Evolutionary conservation across 2,797 vertebrate genomes (phyloP).

Genomic region (Cyclura pinguis): DNA sequence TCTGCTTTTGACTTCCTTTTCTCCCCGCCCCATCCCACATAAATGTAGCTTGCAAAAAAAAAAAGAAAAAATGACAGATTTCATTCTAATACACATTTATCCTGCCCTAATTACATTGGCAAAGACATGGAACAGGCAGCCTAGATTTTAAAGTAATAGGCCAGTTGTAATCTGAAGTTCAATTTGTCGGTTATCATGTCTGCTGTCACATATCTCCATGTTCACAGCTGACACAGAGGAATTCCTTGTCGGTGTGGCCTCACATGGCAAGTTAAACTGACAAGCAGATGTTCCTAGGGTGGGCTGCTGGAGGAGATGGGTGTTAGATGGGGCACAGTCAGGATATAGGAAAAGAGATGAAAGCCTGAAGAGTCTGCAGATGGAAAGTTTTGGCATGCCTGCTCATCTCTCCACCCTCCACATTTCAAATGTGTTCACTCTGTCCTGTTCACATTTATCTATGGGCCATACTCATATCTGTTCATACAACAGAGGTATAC

Average conservation of each 20-base stretch:
- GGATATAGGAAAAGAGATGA: neutral
- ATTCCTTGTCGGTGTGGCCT: neutral
- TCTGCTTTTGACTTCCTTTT: constrained; percentile 32
- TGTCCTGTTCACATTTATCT: neutral
- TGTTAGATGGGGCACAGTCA: neutral
- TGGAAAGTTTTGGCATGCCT: neutral
- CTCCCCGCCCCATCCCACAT: fast-evolving
- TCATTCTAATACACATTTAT: constrained; percentile 63
- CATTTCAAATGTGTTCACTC: neutral
- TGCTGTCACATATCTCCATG: neutral
- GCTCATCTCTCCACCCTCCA: neutral
- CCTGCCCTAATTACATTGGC: constrained; percentile 61
- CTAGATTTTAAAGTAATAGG: neutral
- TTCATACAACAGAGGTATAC: neutral
- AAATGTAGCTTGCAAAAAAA: constrained; percentile 21
- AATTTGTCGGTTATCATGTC: neutral
- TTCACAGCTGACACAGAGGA: neutral
- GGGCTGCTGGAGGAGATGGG: neutral
- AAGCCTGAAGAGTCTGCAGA: neutral
- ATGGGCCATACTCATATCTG: neutral
- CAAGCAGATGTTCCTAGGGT: neutral
- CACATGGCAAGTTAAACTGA: neutral
- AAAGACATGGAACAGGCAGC: neutral
- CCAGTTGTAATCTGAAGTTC: constrained; percentile 7
- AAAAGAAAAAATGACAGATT: constrained; percentile 57